Percentiles rank a stretch among this genome's conserved stretches.
phyloP scores from a whole-genome alignment of 1,140 invertebrate species.

The Meloidogyne exigua region DNA sequence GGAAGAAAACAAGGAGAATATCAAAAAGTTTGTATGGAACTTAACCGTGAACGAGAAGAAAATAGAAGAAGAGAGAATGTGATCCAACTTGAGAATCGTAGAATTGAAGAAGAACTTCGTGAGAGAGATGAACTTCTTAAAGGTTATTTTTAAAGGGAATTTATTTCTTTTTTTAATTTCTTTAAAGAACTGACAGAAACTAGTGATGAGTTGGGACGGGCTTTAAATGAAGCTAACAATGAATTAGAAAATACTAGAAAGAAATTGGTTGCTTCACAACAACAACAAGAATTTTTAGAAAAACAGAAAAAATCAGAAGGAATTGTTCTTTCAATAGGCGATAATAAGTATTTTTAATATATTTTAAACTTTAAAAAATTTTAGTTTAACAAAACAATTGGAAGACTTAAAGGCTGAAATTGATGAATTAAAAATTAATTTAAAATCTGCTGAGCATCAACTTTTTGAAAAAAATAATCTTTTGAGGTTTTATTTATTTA shows the following conservation, averaged over 20 bases:
- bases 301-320: not conserved
- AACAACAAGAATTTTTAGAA: not conserved
- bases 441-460: not conserved
- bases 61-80: not conserved
- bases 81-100: not conserved
- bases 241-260: slow-evolving; percentile 16
- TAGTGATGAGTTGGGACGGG: slow-evolving; percentile 18
- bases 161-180: not conserved
- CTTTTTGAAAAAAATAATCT: not conserved
- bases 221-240: slow-evolving; percentile 21
- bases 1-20: slow-evolving; percentile 18
- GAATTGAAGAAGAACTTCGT: slow-evolving; percentile 6
- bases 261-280: not conserved
- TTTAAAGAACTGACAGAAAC: slow-evolving; percentile 25
- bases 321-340: not conserved
- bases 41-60: slow-evolving; percentile 7
- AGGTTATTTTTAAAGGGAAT: not conserved
- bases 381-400: not conserved
- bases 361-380: too few relatives aligned
- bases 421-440: not conserved
- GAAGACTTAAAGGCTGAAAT: not conserved
- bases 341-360: not conserved
- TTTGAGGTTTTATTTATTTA: not conserved
- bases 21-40: not conserved
- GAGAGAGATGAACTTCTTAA: slow-evolving; percentile 21